Evolutionary conservation across 2,113 vertebrate species (phyloP).

Genomic region (Pan troglodytes): NHGRI_mPanTro3-v2.1_pri NC_072402.2:166166001-166166500

Average conservation of each 20-base stretch:
- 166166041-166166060: too few relatives aligned
- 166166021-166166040: background rate
- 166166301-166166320: background rate
- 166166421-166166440: background rate
- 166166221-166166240: background rate
- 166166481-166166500: background rate
- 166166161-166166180: background rate
- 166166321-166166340: background rate
- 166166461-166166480: background rate
- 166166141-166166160: background rate
- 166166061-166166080: too few relatives aligned
- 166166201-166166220: background rate
- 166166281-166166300: background rate
- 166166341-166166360: background rate
- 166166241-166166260: background rate
- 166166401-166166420: background rate
- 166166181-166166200: background rate
- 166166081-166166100: background rate
- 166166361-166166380: background rate
- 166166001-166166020: background rate
- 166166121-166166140: background rate
- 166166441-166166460: background rate
- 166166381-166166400: background rate
- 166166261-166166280: background rate
- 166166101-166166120: background rate